A percentile compares a stretch with the other conserved stretches of the same genome.
These are phyloP conservation scores for Megalops atlanticus DNA, from an alignment of 2,113 vertebrate genomes.

Conservation along the genomic window DNA sequence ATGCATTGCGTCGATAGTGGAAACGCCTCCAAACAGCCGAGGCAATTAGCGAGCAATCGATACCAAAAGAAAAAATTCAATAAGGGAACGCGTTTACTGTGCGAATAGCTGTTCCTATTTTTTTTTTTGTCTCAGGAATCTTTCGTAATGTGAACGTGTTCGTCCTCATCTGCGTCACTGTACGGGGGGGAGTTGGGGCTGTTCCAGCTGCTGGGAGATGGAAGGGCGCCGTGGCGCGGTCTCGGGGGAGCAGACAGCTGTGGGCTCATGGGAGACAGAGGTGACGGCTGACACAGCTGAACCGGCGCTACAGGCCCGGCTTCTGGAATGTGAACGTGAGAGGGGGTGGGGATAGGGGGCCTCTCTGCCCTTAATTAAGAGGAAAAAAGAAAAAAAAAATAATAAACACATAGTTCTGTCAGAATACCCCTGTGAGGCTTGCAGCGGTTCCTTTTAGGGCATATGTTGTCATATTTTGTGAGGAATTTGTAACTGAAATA, in stretches of 20 bases:
- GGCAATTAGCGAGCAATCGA: not conserved
- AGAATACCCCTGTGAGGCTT: not conserved
- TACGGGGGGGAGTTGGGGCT: too few relatives aligned
- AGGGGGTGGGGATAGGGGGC: not conserved
- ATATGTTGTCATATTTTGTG: not conserved
- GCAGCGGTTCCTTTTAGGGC: not conserved
- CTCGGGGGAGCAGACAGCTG: too few relatives aligned
- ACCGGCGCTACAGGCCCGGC: not conserved
- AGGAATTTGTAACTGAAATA: not conserved
- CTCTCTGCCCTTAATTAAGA: too few relatives aligned
- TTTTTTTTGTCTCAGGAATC: not conserved
- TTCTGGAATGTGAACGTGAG: not conserved
- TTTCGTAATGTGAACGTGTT: not conserved
- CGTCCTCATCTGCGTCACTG: not conserved
- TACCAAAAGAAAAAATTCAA: not conserved
- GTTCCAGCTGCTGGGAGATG: too few relatives aligned
- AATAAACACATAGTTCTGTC: not conserved
- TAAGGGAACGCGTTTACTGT: not conserved
- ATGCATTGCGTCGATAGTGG: not conserved
- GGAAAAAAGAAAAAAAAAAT: too few relatives aligned
- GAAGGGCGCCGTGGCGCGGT: too few relatives aligned
- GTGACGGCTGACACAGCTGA: not conserved
- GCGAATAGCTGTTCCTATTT: not conserved
- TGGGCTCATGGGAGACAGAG: too few relatives aligned
- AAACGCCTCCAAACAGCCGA: not conserved